Evolutionary conservation across 2,888 invertebrate species (phyloP).

Genomic region (Physocephala rufipes): DNA sequence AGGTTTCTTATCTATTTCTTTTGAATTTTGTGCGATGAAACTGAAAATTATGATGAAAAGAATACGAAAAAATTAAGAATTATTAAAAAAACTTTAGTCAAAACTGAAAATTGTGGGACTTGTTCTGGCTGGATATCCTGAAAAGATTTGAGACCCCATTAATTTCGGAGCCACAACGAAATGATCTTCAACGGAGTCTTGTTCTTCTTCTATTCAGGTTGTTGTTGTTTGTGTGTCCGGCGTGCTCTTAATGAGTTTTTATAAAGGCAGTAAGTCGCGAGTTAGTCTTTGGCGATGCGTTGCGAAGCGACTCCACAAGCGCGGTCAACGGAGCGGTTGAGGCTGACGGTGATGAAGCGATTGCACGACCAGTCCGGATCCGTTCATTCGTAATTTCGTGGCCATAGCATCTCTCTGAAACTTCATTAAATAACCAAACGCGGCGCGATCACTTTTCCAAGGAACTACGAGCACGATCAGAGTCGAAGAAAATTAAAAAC

Average conservation of each 20-base stretch:
- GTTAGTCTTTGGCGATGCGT: background rate
- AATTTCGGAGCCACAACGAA: conserved; percentile 29
- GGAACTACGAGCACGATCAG: background rate
- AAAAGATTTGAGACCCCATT: conserved; percentile 19
- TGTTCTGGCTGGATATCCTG: background rate
- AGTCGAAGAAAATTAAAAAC: conserved; percentile 4
- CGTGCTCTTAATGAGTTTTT: conserved; percentile 28
- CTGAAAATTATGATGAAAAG: conserved; percentile 28
- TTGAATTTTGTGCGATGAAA: conserved; percentile 28
- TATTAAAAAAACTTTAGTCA: background rate
- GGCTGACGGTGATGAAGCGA: background rate
- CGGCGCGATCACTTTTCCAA: conserved; percentile 6
- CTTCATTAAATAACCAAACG: conserved; percentile 20
- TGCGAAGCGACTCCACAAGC: too few species aligned
- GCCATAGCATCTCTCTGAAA: background rate
- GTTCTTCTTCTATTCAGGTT: conserved; percentile 4
- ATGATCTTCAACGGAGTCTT: conserved; percentile 8
- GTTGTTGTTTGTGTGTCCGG: background rate
- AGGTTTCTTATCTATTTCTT: conserved; percentile 21
- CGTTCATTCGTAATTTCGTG: background rate
- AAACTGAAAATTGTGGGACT: background rate
- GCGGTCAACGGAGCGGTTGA: background rate
- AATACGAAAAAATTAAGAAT: background rate
- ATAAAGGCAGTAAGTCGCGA: conserved; percentile 1
- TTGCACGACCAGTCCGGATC: background rate